Base-by-base conservation (phyloP, 1,140 invertebrate genomes). In the Vanessa atalanta region DNA sequence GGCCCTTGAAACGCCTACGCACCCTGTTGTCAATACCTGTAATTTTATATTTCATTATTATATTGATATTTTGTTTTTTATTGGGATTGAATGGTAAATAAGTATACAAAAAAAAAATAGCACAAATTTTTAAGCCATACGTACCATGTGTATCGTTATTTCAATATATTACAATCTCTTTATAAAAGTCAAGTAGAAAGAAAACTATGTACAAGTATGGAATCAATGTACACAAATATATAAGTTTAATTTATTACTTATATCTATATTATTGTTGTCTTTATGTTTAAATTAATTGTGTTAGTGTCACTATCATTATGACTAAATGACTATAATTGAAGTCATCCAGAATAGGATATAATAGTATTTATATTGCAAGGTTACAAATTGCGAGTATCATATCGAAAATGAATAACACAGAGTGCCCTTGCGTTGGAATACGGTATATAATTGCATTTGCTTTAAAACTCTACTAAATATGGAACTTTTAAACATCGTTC, bases 11-110 rank as follows among this genome's bases (percentile, higher is more conserved):
- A 79, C 98, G 95, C 87, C 99, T 96, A 80, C 99, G 95, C 12
- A 99, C 99, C 94, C 99, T 96, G 95, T 99, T 99, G 94, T 99
- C 99, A 94, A 99, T 99, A 99, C 99, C 98, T 93, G 85, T 7
- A 90, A 83, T 48, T 15, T 12, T 51, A 48, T 11, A 51, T 50
- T 53, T 11, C 31, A 26, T 43, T 37, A 14, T 7, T 20, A 70
- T 37, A 23, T 23, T 47, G 31, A 26, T 20, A 61, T 61, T 26
- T 15, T 31, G 6, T 1, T 43, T 43, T 43, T 43, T 43, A 43
- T 9, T 43, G 0, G 8, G 9, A 43, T 43, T 43, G 8, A 43
- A 43, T 5, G 9, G 0, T 43, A 43, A 0, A 43, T 43, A 43
- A 5, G 6, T 31, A 31, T 31, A 4, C 26, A 31, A 31, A 31